Percentiles rank a stretch among this genome's conserved stretches.
Evolutionary conservation across 1,140 invertebrate genomes (phyloP).

Genomic region (Meloidogyne floridensis): DNA sequence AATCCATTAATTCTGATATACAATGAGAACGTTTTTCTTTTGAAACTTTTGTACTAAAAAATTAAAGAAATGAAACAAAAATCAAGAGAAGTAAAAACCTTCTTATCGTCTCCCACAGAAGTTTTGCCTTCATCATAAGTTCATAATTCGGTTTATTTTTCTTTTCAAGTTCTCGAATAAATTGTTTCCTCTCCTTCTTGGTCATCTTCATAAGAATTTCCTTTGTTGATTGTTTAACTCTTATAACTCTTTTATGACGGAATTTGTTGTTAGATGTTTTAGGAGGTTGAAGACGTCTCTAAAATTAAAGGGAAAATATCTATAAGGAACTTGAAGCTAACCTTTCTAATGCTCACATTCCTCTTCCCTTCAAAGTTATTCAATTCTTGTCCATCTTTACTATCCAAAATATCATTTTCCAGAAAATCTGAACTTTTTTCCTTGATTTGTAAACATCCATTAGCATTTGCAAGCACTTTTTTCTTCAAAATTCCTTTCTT

Average conservation of each 20-base stretch:
- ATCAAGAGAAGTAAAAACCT: constrained; percentile 26
- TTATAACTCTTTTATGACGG: constrained; percentile 26
- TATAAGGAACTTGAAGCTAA: background rate
- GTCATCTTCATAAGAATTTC: constrained; percentile 45
- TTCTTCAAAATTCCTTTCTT: constrained; percentile 2
- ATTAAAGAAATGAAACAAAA: background rate
- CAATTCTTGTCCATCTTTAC: background rate
- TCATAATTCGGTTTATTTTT: constrained; percentile 50
- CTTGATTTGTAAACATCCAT: background rate
- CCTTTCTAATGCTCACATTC: background rate
- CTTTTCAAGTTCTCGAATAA: constrained; percentile 42
- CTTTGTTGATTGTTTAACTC: constrained; percentile 50
- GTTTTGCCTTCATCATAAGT: constrained; percentile 37
- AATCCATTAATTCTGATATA: constrained; percentile 74
- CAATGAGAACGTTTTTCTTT: constrained; percentile 73
- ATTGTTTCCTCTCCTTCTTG: constrained; percentile 48
- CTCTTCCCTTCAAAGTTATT: background rate
- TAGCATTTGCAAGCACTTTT: background rate
- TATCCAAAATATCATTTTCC: constrained; percentile 32
- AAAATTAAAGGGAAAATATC: background rate
- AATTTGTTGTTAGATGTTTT: background rate
- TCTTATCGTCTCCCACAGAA: constrained; percentile 50
- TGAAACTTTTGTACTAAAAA: constrained; percentile 61
- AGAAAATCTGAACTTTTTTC: background rate
- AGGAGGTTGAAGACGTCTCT: background rate